Evolutionary conservation across 2,888 invertebrate genomes (phyloP).

Genomic region (Bugula neritina): DNA sequence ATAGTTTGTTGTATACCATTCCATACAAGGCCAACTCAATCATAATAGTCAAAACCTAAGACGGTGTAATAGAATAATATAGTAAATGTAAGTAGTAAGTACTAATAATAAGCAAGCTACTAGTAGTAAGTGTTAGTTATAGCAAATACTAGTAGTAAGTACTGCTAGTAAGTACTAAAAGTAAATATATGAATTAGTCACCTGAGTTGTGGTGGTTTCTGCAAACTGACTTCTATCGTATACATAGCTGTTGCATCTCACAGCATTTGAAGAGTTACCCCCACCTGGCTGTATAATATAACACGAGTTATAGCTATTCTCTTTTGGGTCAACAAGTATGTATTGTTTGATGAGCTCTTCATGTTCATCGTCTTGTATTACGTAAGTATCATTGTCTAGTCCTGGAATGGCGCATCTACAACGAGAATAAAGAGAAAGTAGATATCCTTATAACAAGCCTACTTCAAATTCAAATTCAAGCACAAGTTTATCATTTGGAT

Average conservation of each 20-base stretch:
- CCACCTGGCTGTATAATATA: neutral
- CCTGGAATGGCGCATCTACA: conserved; percentile 4
- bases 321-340: neutral
- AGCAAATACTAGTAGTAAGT: too few species aligned
- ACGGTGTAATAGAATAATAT: too few species aligned
- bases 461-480: neutral
- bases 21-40: too few species aligned
- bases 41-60: too few species aligned
- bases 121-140: too few species aligned
- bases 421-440: neutral
- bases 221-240: neutral
- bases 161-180: too few species aligned
- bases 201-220: conserved; percentile 8
- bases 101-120: too few species aligned
- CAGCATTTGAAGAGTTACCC: neutral
- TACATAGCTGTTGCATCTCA: conserved; percentile 8
- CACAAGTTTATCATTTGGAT: too few species aligned
- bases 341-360: neutral
- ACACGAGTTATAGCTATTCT: conserved; percentile 9
- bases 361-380: neutral
- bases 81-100: too few species aligned
- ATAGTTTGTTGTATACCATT: too few species aligned
- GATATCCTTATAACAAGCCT: neutral
- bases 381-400: conserved; percentile 7
- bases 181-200: too few species aligned